These are phyloP conservation scores for Kudoa iwatai DNA, from an alignment of 30 jellyfish, hydroid and myxozoan genomes.

Conservation along the genomic window DNA sequence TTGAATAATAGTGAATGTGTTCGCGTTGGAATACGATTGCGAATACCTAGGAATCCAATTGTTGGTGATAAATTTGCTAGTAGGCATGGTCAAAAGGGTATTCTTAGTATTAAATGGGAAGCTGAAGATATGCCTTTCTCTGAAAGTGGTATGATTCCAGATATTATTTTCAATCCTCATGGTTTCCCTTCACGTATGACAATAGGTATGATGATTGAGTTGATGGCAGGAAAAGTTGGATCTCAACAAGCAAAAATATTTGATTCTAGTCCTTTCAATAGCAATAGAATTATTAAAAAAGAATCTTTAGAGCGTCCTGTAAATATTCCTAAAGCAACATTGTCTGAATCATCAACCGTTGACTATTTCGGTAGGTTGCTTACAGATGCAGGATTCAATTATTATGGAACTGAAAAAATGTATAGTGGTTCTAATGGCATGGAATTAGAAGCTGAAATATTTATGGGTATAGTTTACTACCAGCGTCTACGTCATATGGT, in stretches of 20 bases:
- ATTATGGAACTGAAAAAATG: slow-evolving; percentile 43
- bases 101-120: slow-evolving; percentile 72
- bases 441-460: slow-evolving; percentile 63
- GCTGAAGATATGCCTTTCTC: slow-evolving; percentile 68
- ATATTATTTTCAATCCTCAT: slow-evolving; percentile 68
- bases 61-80: slow-evolving; percentile 84
- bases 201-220: slow-evolving; percentile 78
- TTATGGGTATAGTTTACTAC: slow-evolving; percentile 72
- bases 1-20: neutral
- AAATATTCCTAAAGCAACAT: no score
- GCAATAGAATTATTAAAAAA: no score
- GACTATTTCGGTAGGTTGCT: slow-evolving; percentile 31
- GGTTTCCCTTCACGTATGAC: slow-evolving; percentile 98
- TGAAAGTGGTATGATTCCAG: slow-evolving; percentile 81
- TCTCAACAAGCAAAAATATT: slow-evolving; percentile 49
- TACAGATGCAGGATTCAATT: slow-evolving; percentile 49
- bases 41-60: slow-evolving; percentile 39
- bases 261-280: slow-evolving; percentile 73
- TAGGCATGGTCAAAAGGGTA: slow-evolving; percentile 90
- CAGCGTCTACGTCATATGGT: slow-evolving; percentile 98
- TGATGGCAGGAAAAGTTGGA: slow-evolving; percentile 90
- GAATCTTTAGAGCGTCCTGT: no score
- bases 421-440: slow-evolving; percentile 82
- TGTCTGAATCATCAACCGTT: slow-evolving; percentile 44
- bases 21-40: neutral